phyloP scores from a whole-genome alignment of 2,797 vertebrate genomes.

The Rhinichthys osculus region DNA sequence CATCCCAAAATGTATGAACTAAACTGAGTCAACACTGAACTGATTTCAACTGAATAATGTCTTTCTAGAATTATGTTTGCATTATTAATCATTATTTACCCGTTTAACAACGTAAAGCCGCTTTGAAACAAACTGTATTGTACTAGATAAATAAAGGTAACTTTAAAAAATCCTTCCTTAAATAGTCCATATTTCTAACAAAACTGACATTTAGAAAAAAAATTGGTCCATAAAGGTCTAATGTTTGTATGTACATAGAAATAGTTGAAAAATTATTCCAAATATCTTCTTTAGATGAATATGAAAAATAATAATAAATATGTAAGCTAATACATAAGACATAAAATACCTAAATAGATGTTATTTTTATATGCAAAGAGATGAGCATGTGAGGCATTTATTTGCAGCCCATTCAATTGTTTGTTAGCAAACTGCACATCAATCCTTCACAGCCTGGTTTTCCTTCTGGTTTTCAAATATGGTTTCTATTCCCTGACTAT shows the following conservation, averaged over 20 bases:
- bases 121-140: background rate
- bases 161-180: background rate
- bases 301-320: background rate
- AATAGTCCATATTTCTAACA: background rate
- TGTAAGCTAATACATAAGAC: background rate
- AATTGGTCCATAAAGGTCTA: background rate
- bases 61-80: background rate
- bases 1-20: too few relatives aligned
- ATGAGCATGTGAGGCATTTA: background rate
- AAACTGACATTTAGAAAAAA: background rate
- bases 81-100: background rate
- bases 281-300: background rate
- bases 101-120: background rate
- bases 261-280: background rate
- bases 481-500: background rate
- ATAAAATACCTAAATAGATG: slow-evolving; percentile 3
- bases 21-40: background rate
- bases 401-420: background rate
- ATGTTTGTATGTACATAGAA: background rate
- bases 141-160: background rate
- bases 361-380: slow-evolving; percentile 2
- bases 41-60: background rate
- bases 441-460: slow-evolving; percentile 7
- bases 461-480: slow-evolving; percentile 11
- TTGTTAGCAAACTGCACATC: background rate